A percentile compares a stretch with the other conserved stretches of the same genome.
Conservation (phyloP, 2,797 vertebrate species). For the Alca torda region DNA sequence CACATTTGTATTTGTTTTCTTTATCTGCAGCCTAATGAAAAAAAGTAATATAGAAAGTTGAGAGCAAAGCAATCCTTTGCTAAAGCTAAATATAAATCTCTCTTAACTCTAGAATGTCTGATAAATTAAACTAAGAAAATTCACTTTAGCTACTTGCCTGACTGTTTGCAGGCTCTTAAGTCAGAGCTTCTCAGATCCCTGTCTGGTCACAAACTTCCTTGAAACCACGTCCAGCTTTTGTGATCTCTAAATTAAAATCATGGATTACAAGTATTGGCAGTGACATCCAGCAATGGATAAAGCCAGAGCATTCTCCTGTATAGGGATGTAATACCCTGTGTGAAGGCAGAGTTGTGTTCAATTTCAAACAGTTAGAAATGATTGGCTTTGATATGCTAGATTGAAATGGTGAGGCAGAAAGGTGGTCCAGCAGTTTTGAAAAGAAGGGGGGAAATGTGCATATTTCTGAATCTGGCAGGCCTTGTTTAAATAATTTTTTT, state of each 20-base stretch:
- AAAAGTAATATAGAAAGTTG: background rate
- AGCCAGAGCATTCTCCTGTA: background rate
- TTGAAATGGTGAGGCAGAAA: background rate
- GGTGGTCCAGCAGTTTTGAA: background rate
- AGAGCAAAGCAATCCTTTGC: conserved; percentile 9
- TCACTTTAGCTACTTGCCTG: background rate
- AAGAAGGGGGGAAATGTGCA: background rate
- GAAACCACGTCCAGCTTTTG: background rate
- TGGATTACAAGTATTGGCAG: background rate
- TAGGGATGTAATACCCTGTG: background rate
- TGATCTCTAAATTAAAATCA: background rate
- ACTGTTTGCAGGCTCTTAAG: background rate
- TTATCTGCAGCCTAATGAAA: background rate
- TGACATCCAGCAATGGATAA: background rate
- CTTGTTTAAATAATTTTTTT: background rate
- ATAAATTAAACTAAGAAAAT: background rate
- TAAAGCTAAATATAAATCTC: conserved; percentile 2
- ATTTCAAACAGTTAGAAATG: background rate
- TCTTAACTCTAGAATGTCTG: background rate
- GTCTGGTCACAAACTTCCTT: background rate
- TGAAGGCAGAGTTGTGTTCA: background rate
- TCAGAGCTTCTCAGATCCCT: background rate
- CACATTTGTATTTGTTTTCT: background rate
- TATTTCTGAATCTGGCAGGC: background rate
- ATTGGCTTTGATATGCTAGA: background rate